phyloP scores from a whole-genome alignment of 2,797 vertebrate species.

The Periophthalmus magnuspinnatus region DNA sequence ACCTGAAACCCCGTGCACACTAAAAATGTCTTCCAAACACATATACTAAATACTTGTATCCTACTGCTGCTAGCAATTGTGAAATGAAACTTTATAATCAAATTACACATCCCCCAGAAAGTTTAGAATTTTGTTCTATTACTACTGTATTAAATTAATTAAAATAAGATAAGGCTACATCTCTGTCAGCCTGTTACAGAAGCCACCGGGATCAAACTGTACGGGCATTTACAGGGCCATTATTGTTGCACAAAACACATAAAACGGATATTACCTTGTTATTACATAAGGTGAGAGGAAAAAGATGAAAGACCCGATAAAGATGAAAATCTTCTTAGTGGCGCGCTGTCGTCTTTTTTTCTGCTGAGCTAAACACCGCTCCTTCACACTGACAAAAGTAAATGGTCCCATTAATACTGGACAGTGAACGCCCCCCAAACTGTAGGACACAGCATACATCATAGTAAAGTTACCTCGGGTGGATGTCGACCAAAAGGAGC shows the following conservation, averaged over 20 bases:
- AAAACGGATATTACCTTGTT: conserved; percentile 71
- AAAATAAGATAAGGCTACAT: neutral
- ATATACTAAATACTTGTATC: neutral
- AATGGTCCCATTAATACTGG: neutral
- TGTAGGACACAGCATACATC: neutral
- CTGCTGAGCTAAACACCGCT: conserved; percentile 81
- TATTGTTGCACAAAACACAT: neutral
- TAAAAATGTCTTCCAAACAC: neutral
- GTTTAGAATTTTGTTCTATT: neutral
- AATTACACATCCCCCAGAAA: neutral
- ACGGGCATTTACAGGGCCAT: neutral
- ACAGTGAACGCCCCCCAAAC: neutral
- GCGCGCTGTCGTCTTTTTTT: conserved; percentile 76
- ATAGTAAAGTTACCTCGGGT: conserved; percentile 59
- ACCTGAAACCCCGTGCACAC: neutral
- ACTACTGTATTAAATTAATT: too few relatives aligned
- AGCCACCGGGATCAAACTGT: neutral
- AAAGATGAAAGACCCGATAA: conserved; percentile 82
- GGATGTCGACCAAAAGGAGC: conserved; percentile 83
- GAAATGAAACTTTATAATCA: neutral
- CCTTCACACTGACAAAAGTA: conserved; percentile 74
- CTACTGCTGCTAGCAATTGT: neutral
- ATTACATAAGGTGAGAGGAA: conserved; percentile 83
- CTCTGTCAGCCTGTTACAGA: neutral
- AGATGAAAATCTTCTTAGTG: conserved; percentile 83